These are phyloP conservation scores for Diplosoma virens DNA, from an alignment of 23 tunicate species.

Conservation along the genomic window DNA sequence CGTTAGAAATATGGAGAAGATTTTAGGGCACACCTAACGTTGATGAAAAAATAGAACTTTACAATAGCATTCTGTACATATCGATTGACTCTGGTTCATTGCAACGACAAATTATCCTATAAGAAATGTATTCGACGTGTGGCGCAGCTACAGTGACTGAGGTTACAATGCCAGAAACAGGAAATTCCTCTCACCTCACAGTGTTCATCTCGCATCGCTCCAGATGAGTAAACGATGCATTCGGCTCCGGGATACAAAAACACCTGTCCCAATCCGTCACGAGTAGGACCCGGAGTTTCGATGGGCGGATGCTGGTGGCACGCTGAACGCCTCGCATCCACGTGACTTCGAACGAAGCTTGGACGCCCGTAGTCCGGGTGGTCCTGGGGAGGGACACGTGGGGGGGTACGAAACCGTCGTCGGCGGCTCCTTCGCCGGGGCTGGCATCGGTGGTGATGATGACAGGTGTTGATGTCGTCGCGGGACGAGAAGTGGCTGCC, in stretches of 20 bases:
- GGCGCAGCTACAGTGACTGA: too few species aligned
- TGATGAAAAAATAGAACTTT: too few species aligned
- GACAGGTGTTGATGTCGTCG: not conserved
- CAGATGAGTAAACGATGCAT: slow-evolving; percentile 37
- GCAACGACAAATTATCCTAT: too few species aligned
- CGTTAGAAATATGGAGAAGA: too few species aligned
- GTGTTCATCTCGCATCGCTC: slow-evolving; percentile 22
- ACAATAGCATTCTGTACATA: too few species aligned
- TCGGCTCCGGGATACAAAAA: slow-evolving; percentile 41
- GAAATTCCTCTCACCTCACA: slow-evolving; percentile 26
- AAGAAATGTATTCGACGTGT: too few species aligned
- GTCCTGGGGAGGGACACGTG: not conserved
- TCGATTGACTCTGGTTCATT: too few species aligned
- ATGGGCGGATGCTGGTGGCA: slow-evolving; percentile 16
- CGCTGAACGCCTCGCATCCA: not conserved
- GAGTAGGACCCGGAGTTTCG: not conserved
- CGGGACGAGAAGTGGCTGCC: slow-evolving; percentile 15
- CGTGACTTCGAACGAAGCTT: not conserved
- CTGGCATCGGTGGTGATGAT: not conserved
- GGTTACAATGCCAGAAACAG: not conserved
- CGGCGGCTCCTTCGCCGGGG: not conserved
- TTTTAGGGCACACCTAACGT: too few species aligned
- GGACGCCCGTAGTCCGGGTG: not conserved
- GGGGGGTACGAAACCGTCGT: not conserved
- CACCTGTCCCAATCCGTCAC: slow-evolving; percentile 30